phyloP scores from a whole-genome alignment of 2,113 vertebrate species.

The Odocoileus virginianus region DNA sequence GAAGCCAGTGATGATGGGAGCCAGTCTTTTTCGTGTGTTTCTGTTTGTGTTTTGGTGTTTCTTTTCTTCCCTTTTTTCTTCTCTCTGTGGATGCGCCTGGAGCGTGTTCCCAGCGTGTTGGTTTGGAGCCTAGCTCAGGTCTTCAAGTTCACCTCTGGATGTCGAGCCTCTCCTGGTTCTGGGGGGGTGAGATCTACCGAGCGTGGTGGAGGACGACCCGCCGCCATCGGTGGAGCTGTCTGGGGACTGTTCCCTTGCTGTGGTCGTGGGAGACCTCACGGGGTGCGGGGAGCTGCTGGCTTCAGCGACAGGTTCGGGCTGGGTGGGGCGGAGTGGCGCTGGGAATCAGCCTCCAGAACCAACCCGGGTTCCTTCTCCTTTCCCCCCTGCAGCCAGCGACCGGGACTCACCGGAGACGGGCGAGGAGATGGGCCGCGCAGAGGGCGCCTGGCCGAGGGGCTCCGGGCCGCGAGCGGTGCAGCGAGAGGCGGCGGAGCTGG shows the following conservation, averaged over 20 bases:
- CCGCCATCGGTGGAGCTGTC: accelerated
- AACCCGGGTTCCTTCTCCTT: neutral
- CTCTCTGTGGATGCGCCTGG: neutral
- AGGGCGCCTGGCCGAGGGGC: conserved; percentile 74
- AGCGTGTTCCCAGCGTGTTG: accelerated
- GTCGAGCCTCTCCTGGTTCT: neutral
- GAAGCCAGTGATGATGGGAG: accelerated
- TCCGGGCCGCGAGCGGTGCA: conserved; percentile 48
- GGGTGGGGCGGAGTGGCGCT: no score
- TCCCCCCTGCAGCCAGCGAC: conserved; percentile 82
- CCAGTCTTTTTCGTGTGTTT: neutral
- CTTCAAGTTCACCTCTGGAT: neutral
- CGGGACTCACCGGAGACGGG: conserved; percentile 86
- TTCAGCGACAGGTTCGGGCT: neutral
- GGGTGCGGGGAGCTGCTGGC: neutral
- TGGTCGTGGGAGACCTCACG: neutral
- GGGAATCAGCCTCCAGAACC: neutral
- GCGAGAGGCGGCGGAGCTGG: conserved; percentile 27
- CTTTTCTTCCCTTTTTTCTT: neutral
- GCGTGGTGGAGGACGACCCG: accelerated
- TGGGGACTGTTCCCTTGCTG: accelerated
- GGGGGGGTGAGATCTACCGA: neutral
- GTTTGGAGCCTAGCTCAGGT: neutral
- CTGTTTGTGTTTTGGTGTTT: neutral
- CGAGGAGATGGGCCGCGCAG: conserved; percentile 81